phyloP scores from a whole-genome alignment of 2,888 invertebrate species.

The Zonitis immaculata region DNA sequence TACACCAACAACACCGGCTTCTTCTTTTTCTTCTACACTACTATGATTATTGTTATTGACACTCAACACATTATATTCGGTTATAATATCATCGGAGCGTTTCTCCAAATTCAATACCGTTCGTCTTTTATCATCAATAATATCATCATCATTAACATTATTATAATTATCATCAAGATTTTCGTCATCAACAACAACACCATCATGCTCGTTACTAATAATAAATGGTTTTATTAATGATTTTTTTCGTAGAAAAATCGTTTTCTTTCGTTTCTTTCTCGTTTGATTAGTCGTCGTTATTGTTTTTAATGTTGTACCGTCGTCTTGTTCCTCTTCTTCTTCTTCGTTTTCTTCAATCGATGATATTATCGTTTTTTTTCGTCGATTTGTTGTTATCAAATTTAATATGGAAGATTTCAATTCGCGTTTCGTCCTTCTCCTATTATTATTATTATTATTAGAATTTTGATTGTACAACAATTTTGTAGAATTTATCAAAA shows the following conservation, averaged over 20 bases:
- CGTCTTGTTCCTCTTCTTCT: neutral
- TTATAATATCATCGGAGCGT: conserved; percentile 2
- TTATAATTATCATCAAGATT: too few relatives aligned
- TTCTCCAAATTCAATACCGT: conserved; percentile 9
- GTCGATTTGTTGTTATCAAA: conserved; percentile 14
- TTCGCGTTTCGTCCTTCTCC: conserved; percentile 28
- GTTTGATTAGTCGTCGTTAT: too few relatives aligned
- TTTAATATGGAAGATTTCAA: conserved; percentile 21
- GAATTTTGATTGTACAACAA: conserved; percentile 30
- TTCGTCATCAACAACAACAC: too few relatives aligned
- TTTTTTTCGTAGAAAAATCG: too few relatives aligned
- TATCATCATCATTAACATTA: too few relatives aligned
- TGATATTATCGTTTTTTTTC: neutral
- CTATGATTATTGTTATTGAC: conserved; percentile 17
- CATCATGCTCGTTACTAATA: too few relatives aligned
- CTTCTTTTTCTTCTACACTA: too few relatives aligned
- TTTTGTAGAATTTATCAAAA: conserved; percentile 34
- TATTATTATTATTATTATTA: too few relatives aligned
- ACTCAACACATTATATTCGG: conserved; percentile 15
- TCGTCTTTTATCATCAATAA: neutral
- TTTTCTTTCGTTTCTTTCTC: too few relatives aligned
- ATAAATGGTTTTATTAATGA: too few relatives aligned
- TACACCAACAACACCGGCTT: conserved; percentile 22
- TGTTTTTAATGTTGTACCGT: too few relatives aligned
- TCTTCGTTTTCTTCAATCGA: too few relatives aligned